Evolutionary conservation across 2,888 invertebrate genomes (phyloP).

Genomic region (Xanthorhoe spadicearia): DNA sequence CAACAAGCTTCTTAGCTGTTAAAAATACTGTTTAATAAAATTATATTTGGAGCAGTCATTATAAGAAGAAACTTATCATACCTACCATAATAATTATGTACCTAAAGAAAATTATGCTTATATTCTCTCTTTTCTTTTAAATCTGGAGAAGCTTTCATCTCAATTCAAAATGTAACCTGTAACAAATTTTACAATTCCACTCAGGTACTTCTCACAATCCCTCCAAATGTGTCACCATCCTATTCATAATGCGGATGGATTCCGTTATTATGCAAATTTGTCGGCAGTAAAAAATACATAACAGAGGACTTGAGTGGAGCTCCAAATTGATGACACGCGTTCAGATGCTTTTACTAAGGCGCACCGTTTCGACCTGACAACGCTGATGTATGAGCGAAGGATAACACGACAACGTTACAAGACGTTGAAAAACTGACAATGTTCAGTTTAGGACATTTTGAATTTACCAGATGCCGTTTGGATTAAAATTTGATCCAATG

Average conservation of each 20-base stretch:
- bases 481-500: not conserved
- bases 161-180: not conserved
- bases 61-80: not conserved
- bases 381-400: slow-evolving; percentile 10
- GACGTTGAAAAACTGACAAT: not conserved
- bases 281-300: slow-evolving; percentile 43
- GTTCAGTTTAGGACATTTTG: not conserved
- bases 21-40: no score
- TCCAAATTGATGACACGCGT: slow-evolving; percentile 36
- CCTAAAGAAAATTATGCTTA: not conserved
- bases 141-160: not conserved
- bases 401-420: not conserved
- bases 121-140: not conserved
- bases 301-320: slow-evolving; percentile 35
- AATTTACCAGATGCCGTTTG: not conserved
- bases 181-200: not conserved
- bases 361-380: slow-evolving; percentile 13
- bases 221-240: slow-evolving; percentile 23
- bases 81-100: no score
- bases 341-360: slow-evolving; percentile 37
- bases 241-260: slow-evolving; percentile 33
- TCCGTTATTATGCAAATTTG: slow-evolving; percentile 47
- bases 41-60: not conserved
- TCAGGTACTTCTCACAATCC: slow-evolving; percentile 2
- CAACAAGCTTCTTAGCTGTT: no score